These are phyloP conservation scores for Napeogenes inachia DNA, from an alignment of 2,888 invertebrate genomes.

Conservation along the genomic window DNA sequence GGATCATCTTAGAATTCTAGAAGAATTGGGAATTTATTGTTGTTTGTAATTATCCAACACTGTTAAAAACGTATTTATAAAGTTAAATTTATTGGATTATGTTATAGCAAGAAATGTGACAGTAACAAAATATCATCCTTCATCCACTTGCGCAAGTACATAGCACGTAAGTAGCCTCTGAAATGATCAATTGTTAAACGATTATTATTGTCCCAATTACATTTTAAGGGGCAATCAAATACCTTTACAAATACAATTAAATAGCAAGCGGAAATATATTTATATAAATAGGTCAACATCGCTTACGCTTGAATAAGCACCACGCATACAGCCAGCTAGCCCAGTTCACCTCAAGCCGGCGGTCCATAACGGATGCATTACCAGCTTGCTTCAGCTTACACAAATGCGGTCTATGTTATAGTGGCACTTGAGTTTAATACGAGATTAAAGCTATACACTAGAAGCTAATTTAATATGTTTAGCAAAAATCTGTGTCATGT, in stretches of 20 bases:
- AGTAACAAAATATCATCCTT: no score
- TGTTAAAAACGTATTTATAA: no score
- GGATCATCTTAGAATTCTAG: neutral
- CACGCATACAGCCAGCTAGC: constrained; percentile 23
- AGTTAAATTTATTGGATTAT: no score
- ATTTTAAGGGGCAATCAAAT: no score
- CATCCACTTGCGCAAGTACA: no score
- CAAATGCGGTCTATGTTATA: constrained; percentile 47
- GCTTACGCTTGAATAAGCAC: constrained; percentile 11
- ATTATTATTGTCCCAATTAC: no score
- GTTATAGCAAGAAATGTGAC: no score
- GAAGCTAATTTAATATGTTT: constrained; percentile 27
- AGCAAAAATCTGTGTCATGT: neutral
- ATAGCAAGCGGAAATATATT: neutral
- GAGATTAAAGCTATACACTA: constrained; percentile 30
- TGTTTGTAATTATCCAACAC: no score
- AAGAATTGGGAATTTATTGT: no score
- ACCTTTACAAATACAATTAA: no score
- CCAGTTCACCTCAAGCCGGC: constrained; percentile 33
- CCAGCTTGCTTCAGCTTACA: constrained; percentile 42
- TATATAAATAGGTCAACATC: neutral
- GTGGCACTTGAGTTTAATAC: constrained; percentile 42
- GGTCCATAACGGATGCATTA: constrained; percentile 37
- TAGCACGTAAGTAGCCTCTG: no score
- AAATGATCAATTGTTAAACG: no score